Base-by-base conservation (phyloP, 2,113 vertebrate genomes). In the Labeo catla region DNA sequence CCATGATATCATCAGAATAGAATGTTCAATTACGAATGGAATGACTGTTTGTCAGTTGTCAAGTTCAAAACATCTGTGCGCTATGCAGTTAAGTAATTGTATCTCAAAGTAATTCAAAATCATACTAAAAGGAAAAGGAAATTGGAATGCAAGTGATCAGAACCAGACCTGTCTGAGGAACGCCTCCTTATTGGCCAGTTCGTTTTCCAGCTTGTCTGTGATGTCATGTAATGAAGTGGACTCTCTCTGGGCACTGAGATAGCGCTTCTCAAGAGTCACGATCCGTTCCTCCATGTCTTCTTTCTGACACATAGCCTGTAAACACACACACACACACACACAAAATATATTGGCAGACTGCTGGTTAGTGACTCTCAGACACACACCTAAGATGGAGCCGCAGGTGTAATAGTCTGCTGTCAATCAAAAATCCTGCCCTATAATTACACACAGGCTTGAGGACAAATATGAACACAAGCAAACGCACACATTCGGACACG, bases 281-380 rank as follows among this genome's bases (percentile, higher is more conserved):
- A 99, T 99, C 80, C 98, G 96, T 91, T 99, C 98, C 94, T 99
- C 98, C 98, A 99, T 99, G 88, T 99, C 98, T 90, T 99, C 98
- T 91, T 99, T 99, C 93, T 99, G 98, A 87, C 98, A 98, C 97
- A 99, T 98, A 85, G 97, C 98, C 98, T 99, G 92, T 12, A 28
- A 1, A 43, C 13, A 89, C 9, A 85, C 68, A 63, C 47, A 39
- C 39, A 39, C 39, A 86, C 19, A 81, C 28, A 28, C 28, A 28
- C 28, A 28, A 28, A n/a, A 85, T 50, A 61, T 21, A 61, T 19
- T 61, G 36, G 21, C 19, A 73, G 19, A 73, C 19, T 45, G 21
- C 54, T 28, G 45, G 39, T 72, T 1, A 74, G 36, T 34, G 39
- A 11, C 21, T 52, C 12, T 49, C 39, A 43, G 36, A 59, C 50